phyloP scores from a whole-genome alignment of 1,140 invertebrate genomes.

The Euwallacea fornicatus region DNA sequence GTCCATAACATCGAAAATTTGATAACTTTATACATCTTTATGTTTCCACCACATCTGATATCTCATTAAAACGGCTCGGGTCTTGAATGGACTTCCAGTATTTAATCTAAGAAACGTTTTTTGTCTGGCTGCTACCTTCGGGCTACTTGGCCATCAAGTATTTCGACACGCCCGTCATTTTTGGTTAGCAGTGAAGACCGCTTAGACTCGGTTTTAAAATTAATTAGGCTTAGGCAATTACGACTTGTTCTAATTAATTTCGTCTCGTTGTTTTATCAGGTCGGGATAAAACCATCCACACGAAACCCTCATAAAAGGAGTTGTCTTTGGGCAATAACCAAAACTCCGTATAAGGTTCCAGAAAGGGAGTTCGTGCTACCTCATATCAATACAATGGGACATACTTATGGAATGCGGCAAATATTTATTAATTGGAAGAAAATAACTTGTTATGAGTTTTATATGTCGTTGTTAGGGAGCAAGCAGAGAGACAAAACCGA shows the following conservation, averaged over 20 bases:
- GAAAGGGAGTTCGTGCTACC: conserved; percentile 2
- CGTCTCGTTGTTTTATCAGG: not conserved
- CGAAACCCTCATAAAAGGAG: not conserved
- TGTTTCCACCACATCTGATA: conserved; percentile 18
- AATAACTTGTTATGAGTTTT: conserved; percentile 26
- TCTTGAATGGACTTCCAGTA: conserved; percentile 22
- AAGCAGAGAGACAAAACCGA: conserved; percentile 30
- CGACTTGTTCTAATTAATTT: conserved; percentile 13
- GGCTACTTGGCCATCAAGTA: conserved; percentile 16
- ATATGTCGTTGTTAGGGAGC: conserved; percentile 24
- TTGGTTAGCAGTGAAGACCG: conserved; percentile 10
- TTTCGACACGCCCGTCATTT: conserved; percentile 32
- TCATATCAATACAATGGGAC: conserved; percentile 26
- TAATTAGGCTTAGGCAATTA: conserved; percentile 24
- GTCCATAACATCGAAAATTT: not conserved
- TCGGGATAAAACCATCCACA: not conserved
- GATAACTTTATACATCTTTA: not conserved
- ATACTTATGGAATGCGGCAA: conserved; percentile 36
- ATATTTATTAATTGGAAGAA: conserved; percentile 40
- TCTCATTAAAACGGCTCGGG: conserved; percentile 22
- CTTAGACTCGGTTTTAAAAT: conserved; percentile 29
- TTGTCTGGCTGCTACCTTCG: conserved; percentile 17
- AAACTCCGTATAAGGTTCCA: not conserved
- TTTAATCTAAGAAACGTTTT: conserved; percentile 21
- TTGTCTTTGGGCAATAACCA: not conserved